These are phyloP conservation scores for Drosophila barbarae DNA, from an alignment of 2,888 invertebrate genomes.

Conservation along the genomic window DNA sequence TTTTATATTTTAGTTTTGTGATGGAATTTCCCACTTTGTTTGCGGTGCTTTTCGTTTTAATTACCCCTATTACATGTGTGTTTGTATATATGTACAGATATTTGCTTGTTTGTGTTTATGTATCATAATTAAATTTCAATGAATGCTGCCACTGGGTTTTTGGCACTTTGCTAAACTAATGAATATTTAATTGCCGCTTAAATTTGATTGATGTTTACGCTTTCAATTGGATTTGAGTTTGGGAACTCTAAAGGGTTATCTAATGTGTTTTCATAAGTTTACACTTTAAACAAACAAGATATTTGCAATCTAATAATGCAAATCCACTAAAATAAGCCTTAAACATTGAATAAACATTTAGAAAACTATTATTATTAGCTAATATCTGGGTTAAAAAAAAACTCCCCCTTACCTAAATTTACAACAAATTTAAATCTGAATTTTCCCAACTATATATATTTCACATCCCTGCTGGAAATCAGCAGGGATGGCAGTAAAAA, in stretches of 20 bases:
- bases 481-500: not conserved
- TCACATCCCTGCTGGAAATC: no score
- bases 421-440: not conserved
- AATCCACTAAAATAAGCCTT: no score
- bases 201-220: not conserved
- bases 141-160: slow-evolving; percentile 3
- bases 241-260: not conserved
- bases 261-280: not conserved
- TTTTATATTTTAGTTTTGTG: not conserved
- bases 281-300: not conserved
- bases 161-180: slow-evolving; percentile 21
- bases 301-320: no score
- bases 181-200: slow-evolving; percentile 10
- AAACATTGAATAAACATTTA: not conserved
- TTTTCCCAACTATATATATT: not conserved
- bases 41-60: slow-evolving; percentile 22
- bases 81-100: not conserved
- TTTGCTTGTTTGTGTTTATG: slow-evolving; percentile 2
- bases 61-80: slow-evolving; percentile 26
- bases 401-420: not conserved
- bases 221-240: not conserved
- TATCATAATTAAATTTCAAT: slow-evolving; percentile 1
- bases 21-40: slow-evolving; percentile 1
- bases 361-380: not conserved
- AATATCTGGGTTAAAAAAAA: not conserved